Base-by-base conservation (phyloP, 2,797 vertebrate species). In the Tarsius wallacei region DNA sequence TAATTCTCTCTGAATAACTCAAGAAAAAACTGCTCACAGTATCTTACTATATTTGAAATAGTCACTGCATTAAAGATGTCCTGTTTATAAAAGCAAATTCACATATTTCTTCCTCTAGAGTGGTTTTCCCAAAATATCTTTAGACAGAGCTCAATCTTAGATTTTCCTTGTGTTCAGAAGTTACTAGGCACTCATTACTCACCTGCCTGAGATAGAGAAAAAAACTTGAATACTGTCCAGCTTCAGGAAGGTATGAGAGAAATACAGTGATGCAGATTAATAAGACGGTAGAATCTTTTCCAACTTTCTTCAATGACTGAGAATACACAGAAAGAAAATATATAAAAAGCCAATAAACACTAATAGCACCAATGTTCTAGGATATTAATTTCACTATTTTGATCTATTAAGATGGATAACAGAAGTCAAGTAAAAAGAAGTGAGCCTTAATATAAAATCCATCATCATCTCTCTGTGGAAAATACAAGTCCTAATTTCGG, bases 171-270 rank as follows among this genome's bases (percentile, higher is more conserved):
- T 42, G 47, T 90, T 95, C 15, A 73, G 87, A 94, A 42, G 33
- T 14, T 81, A 64, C 15, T 57, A 96, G 63, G 19, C 47, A 64
- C 90, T n/a, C 1, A 94, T 6, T 2, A 96, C 96, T 98, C 96
- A 99, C 99, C 99, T 99, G 99, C 98, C 99, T 98, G 91, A 99
- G 99, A 98, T 99, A 99, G 51, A 99, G 99, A 98, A 99, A 99
- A 98, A 99, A 99, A 97, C 99, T 99, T 93, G 99, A 99, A 98
- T 99, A 99, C 87, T 99, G 99, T 59, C 99, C 99, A 17, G 99
- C 99, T 97, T 99, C 99, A 0, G 99, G 99, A 63, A 99, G 98
- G 87, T 99, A 99, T 0, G 99, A 99, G 80, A 99, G 99, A 97
- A 99, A 99, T 91, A 99, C 99, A 0, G 99, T 99, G 98, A 99